Evolutionary conservation across 2,113 vertebrate genomes (phyloP).

Genomic region (Dipodomys stephensi): DNA sequence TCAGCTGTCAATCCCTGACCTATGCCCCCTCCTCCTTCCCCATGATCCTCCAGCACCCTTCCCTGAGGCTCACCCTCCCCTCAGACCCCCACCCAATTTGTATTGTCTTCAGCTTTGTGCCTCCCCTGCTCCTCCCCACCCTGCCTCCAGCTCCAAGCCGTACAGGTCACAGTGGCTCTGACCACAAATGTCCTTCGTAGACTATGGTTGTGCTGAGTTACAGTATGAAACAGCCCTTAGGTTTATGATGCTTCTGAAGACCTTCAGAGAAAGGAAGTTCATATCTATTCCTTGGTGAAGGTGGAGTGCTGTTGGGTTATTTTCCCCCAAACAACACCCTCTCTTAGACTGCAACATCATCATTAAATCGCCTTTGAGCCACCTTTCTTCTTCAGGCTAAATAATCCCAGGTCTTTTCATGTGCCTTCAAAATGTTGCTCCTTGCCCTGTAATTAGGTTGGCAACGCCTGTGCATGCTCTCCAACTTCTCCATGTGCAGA

Average conservation of each 20-base stretch:
- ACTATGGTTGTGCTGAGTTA: not conserved
- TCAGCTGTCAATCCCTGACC: not conserved
- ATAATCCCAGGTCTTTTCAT: conserved; percentile 47
- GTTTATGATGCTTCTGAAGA: not conserved
- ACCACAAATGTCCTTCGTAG: not conserved
- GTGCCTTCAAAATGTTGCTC: conserved; percentile 24
- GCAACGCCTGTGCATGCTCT: conserved; percentile 8
- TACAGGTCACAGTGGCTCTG: not conserved
- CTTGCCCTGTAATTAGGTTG: conserved; percentile 62
- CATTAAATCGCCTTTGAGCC: conserved; percentile 65
- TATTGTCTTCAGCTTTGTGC: no score
- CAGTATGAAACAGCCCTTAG: not conserved
- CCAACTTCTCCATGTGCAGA: not conserved
- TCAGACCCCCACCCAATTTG: no score
- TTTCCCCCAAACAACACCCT: conserved; percentile 38
- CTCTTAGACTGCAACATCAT: conserved; percentile 44
- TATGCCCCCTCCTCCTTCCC: not conserved
- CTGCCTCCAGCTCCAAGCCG: not conserved
- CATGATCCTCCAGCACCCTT: not conserved
- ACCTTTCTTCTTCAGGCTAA: conserved; percentile 64
- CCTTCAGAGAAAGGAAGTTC: conserved; percentile 2
- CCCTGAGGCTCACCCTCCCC: not conserved
- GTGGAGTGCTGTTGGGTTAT: conserved; percentile 22
- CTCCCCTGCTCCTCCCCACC: not conserved
- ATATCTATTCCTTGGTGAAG: conserved; percentile 21